A percentile compares a stretch with the other conserved stretches of the same genome.
These are phyloP conservation scores for Ligdia adustata DNA, from an alignment of 2,888 invertebrate genomes.

Conservation along the genomic window DNA sequence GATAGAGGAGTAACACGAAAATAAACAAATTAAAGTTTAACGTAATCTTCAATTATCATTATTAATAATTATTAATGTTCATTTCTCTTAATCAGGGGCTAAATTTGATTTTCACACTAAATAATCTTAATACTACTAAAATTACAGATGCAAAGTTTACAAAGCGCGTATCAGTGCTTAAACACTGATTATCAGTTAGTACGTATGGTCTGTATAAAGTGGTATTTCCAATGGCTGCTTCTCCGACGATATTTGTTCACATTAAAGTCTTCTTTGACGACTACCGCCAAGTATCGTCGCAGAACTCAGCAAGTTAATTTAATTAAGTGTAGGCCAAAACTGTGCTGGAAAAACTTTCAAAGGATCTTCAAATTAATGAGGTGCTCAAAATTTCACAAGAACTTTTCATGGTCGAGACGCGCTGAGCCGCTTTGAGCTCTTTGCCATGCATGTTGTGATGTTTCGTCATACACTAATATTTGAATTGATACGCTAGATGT, in stretches of 20 bases:
- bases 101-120: too few species aligned
- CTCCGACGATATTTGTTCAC: not conserved
- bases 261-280: slow-evolving; percentile 15
- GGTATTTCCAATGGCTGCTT: not conserved
- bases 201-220: too few species aligned
- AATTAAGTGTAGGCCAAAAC: slow-evolving; percentile 46
- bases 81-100: too few species aligned
- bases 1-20: too few species aligned
- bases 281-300: slow-evolving; percentile 25
- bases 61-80: too few species aligned
- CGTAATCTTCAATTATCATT: too few species aligned
- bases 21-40: too few species aligned
- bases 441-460: not conserved
- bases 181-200: too few species aligned
- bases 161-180: too few species aligned
- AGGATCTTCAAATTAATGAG: slow-evolving; percentile 59
- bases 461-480: not conserved
- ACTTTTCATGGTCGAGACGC: slow-evolving; percentile 41
- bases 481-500: too few species aligned
- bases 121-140: too few species aligned
- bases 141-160: too few species aligned
- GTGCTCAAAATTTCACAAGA: slow-evolving; percentile 50
- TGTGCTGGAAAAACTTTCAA: slow-evolving; percentile 46
- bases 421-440: not conserved
- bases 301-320: slow-evolving; percentile 45